These are phyloP conservation scores for Solenopsis fugax DNA, from an alignment of 1,140 invertebrate genomes.

Conservation along the genomic window DNA sequence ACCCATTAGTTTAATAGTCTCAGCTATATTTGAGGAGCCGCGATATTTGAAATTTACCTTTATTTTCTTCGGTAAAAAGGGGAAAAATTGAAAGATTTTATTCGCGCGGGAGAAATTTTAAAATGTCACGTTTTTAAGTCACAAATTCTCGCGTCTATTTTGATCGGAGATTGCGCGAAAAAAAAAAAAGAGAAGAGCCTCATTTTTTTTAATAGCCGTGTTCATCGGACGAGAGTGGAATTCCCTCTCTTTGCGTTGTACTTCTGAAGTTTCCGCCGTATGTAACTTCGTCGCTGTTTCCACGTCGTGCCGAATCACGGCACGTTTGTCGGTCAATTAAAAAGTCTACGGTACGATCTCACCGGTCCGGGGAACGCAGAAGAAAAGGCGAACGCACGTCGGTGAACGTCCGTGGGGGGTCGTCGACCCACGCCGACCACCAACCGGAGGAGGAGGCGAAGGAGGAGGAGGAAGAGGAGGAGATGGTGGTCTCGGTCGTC, in stretches of 20 bases:
- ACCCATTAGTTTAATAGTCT: slow-evolving; percentile 10
- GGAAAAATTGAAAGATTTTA: neutral
- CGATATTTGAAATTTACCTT: neutral
- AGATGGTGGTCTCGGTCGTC: slow-evolving; percentile 36
- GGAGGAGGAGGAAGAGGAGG: neutral
- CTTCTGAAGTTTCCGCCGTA: neutral
- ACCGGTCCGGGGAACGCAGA: slow-evolving; percentile 65
- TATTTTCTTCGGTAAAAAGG: neutral
- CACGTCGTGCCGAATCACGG: slow-evolving; percentile 40
- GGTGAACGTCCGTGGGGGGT: slow-evolving; percentile 86
- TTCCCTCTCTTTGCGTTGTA: neutral
- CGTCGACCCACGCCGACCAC: slow-evolving; percentile 80
- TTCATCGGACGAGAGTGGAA: neutral
- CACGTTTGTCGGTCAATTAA: slow-evolving; percentile 81
- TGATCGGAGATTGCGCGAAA: neutral
- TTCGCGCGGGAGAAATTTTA: neutral
- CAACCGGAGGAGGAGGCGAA: neutral
- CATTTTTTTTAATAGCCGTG: neutral
- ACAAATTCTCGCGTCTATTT: neutral
- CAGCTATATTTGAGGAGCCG: too few relatives aligned
- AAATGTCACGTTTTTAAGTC: neutral
- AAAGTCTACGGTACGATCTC: slow-evolving; percentile 68
- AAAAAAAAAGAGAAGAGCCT: neutral
- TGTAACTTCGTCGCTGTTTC: neutral
- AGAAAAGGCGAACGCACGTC: slow-evolving; percentile 77